Conservation (phyloP, 2,113 vertebrate species). For the Protobothrops mucrosquamatus region DNA sequence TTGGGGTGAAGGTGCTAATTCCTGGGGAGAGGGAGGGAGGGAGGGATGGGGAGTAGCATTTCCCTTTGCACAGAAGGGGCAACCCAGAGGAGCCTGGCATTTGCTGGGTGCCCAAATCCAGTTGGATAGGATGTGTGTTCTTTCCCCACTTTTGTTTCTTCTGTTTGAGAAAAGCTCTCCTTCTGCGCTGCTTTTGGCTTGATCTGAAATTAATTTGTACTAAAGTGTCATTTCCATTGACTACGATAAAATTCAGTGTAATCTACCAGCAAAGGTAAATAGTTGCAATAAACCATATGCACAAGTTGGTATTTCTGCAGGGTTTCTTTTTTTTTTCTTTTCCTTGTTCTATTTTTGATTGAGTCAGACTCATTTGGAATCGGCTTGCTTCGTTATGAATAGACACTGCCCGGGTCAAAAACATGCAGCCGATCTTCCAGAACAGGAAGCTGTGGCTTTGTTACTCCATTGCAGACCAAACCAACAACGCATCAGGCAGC, state of each 20-base stretch:
- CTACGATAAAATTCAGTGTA: constrained; percentile 64
- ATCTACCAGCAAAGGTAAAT: constrained; percentile 54
- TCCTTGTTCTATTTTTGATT: not conserved
- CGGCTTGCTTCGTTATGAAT: not conserved
- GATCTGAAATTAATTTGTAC: constrained; percentile 58
- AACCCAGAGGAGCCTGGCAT: not conserved
- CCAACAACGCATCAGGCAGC: not conserved
- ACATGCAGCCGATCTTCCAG: not conserved
- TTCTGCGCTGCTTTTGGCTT: constrained; percentile 59
- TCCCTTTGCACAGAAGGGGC: not conserved
- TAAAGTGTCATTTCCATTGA: constrained; percentile 66
- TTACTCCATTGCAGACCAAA: not conserved
- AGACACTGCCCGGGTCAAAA: not conserved
- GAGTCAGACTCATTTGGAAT: not conserved
- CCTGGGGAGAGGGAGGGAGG: too few species aligned
- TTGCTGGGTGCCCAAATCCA: constrained; percentile 1
- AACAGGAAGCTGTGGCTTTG: not conserved
- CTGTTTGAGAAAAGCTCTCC: constrained; percentile 19
- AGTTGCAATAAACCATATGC: constrained; percentile 65
- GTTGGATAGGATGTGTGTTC: not conserved
- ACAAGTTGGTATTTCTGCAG: constrained; percentile 29
- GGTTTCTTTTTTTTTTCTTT: not conserved
- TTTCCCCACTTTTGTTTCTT: not conserved
- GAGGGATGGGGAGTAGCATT: not conserved
- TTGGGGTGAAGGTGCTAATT: not conserved